A percentile compares a stretch with the other conserved stretches of the same genome.
Evolutionary conservation across 2,888 invertebrate genomes (phyloP).

Genomic region (Strigamia transsilvanica): DNA sequence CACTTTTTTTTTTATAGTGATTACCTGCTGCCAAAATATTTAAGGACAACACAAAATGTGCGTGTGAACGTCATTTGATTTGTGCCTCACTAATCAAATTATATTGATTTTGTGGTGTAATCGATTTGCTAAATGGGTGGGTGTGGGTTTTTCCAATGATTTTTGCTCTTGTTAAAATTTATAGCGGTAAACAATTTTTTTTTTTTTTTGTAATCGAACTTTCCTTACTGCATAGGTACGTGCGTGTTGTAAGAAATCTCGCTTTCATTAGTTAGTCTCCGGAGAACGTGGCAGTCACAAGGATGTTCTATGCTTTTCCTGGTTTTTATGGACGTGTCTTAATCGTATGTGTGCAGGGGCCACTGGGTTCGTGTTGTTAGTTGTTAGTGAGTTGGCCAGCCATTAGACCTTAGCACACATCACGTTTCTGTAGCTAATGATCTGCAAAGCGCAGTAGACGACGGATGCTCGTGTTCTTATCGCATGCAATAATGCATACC

Average conservation of each 20-base stretch:
- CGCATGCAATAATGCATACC: conserved; percentile 18
- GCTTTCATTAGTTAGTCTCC: conserved; percentile 38
- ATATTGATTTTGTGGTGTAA: conserved; percentile 10
- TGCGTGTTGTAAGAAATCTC: background rate
- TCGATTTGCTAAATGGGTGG: conserved; percentile 13
- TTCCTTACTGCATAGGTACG: background rate
- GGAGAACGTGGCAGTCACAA: background rate
- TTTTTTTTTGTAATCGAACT: background rate
- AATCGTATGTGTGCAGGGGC: conserved; percentile 39
- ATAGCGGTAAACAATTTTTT: background rate
- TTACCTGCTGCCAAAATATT: conserved; percentile 40
- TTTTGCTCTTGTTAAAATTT: conserved; percentile 14
- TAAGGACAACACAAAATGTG: conserved; percentile 32
- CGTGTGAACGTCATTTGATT: conserved; percentile 18
- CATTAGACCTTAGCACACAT: conserved; percentile 43
- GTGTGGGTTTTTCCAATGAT: background rate
- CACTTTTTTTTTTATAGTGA: background rate
- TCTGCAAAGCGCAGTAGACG: conserved; percentile 32
- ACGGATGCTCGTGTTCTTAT: conserved; percentile 37
- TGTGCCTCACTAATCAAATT: conserved; percentile 37
- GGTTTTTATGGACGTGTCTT: conserved; percentile 43
- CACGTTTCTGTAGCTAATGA: conserved; percentile 40
- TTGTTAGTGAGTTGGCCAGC: conserved; percentile 39
- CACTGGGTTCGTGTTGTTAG: conserved; percentile 40
- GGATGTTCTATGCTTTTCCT: background rate